Evolutionary conservation across 2,113 vertebrate genomes (phyloP).

Genomic region (Perccottus glenii): DNA sequence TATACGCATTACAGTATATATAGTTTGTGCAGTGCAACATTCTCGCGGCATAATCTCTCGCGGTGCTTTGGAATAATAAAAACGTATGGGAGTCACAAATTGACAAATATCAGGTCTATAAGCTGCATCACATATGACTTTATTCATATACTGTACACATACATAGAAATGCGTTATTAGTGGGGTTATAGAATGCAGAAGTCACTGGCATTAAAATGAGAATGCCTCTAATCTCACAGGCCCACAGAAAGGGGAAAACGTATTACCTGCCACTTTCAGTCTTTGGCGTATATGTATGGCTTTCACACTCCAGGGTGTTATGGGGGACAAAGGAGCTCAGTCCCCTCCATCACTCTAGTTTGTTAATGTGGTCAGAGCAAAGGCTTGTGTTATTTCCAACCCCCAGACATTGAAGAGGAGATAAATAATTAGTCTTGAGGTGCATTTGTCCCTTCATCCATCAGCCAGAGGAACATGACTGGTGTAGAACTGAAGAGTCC

Average conservation of each 20-base stretch:
- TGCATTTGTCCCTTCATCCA: constrained; percentile 65
- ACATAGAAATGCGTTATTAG: too few species aligned
- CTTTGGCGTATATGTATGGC: constrained; percentile 3
- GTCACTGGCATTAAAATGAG: neutral
- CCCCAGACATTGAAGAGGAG: constrained; percentile 54
- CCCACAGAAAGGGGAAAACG: constrained; percentile 1
- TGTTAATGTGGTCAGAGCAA: constrained; percentile 54
- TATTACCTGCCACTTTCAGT: constrained; percentile 15
- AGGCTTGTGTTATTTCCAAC: constrained; percentile 47
- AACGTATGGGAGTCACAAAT: too few species aligned
- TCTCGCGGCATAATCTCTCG: too few species aligned
- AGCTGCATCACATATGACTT: neutral
- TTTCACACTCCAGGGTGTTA: constrained; percentile 10
- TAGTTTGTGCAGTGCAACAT: too few species aligned
- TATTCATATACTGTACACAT: too few species aligned
- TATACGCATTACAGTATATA: too few species aligned
- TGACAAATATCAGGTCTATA: too few species aligned
- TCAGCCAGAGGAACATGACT: constrained; percentile 62
- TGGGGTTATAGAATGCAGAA: neutral
- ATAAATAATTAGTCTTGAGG: constrained; percentile 72
- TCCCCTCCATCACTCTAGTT: constrained; percentile 49
- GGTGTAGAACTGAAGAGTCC: constrained; percentile 43
- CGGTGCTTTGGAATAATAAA: too few species aligned
- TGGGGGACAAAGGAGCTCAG: constrained; percentile 8
- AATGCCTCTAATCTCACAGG: neutral